These are phyloP conservation scores for Sinopyrophorus schimmeli DNA, from an alignment of 2,888 invertebrate genomes.

Conservation along the genomic window DNA sequence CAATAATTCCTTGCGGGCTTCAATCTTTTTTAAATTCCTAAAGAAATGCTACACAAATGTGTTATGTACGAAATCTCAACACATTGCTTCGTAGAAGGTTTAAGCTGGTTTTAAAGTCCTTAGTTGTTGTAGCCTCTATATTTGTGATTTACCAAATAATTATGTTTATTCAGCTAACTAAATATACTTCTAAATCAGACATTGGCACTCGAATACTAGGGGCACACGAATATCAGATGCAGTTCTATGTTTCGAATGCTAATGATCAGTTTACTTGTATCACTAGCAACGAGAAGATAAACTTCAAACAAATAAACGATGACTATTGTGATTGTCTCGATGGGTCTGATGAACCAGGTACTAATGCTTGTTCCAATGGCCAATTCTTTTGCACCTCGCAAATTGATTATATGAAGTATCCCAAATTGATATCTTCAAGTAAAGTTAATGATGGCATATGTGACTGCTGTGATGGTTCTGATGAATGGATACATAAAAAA, in stretches of 20 bases:
- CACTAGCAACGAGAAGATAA: constrained; percentile 56
- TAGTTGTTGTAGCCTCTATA: constrained; percentile 29
- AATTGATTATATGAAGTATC: constrained; percentile 52
- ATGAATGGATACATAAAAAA: constrained; percentile 67
- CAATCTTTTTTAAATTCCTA: no score
- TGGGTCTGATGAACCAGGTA: constrained; percentile 80
- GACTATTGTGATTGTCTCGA: constrained; percentile 86
- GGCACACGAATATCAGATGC: constrained; percentile 51
- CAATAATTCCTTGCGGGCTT: no score
- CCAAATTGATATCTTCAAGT: constrained; percentile 68
- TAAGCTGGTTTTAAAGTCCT: constrained; percentile 33
- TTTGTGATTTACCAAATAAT: constrained; percentile 38
- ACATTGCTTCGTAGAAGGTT: constrained; percentile 28
- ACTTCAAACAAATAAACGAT: constrained; percentile 71
- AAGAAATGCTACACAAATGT: constrained; percentile 21
- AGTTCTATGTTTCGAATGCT: constrained; percentile 54
- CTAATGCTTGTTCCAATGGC: constrained; percentile 84
- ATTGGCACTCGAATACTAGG: constrained; percentile 49
- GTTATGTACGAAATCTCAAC: constrained; percentile 9
- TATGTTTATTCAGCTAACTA: constrained; percentile 37
- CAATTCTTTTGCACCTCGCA: constrained; percentile 78
- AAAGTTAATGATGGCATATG: constrained; percentile 93
- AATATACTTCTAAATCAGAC: constrained; percentile 10
- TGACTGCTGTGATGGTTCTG: constrained; percentile 92
- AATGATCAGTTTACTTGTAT: constrained; percentile 57